Base-by-base conservation (phyloP, 1,140 invertebrate genomes). In the Lepidostoma basale region DNA sequence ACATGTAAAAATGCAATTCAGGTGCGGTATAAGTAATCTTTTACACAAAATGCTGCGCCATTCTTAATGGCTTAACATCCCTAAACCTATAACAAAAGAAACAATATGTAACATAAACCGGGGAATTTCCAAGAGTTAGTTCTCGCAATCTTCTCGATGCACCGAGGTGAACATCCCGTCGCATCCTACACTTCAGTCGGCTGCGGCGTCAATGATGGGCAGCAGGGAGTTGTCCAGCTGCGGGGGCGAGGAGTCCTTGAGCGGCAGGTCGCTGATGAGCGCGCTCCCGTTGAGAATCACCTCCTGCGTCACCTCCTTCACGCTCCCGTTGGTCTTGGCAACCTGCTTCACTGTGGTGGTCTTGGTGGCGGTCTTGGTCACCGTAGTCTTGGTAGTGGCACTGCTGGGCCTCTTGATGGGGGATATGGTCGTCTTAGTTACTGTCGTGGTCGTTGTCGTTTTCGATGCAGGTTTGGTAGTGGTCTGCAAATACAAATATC, bases 221-320 rank as follows among this genome's bases (percentile, higher is more conserved):
- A 82, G 76, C 74, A 80, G 74, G 64, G 80, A 76, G 76, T 76
- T 76, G 74, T 81, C 81, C 20, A 75, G 69, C 71, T 75, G 68
- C 42, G 77, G 79, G 69, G 79, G 79, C 71, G 76, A 73, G 39
- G 12, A 66, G 30, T 69, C 68, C 44, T 80, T 58, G 77, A 76
- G 70, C 76, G 78, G 76, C 75, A 74, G 76, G 78, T 81, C 73
- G n/a, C 62, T 70, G 20, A 68, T 72, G 30, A 69, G 59, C 22
- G 68, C 58, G 64, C 58, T 60, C 52, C 78, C 79, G 72, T 80
- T 80, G 58, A 73, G 67, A 16, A 69, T 69, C 62, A 75, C 74
- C 42, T 69, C 42, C 14, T 60, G 64, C 33, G 56, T 63, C 58
- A 74, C 69, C 62, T 69, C 63, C 44, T 77, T 78, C 16, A 70